Evolutionary conservation across 2,113 vertebrate genomes (phyloP).

Genomic region (Albula goreensis): DNA sequence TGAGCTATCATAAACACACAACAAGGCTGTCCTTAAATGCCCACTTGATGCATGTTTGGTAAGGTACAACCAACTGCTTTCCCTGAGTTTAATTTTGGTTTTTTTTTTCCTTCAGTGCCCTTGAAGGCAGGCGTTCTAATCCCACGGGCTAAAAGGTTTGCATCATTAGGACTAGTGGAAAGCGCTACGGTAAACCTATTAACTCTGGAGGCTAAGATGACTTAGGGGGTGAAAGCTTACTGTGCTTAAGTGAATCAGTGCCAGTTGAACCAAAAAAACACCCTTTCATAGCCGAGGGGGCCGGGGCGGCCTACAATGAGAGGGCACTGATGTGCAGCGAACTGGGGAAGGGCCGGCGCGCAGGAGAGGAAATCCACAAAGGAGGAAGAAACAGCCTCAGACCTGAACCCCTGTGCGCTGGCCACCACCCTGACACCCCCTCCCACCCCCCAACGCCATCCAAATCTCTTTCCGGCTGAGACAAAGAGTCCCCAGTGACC

Average conservation of each 20-base stretch:
- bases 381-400: background rate
- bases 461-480: background rate
- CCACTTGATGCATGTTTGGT: background rate
- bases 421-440: background rate
- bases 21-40: background rate
- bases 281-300: constrained; percentile 49
- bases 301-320: background rate
- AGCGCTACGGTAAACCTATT: constrained; percentile 72
- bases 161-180: constrained; percentile 69
- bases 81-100: background rate
- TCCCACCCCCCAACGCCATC: background rate
- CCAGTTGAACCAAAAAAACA: constrained; percentile 57
- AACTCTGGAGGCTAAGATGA: constrained; percentile 67
- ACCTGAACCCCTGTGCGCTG: no score
- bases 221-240: constrained; percentile 67
- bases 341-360: background rate
- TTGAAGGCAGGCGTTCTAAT: constrained; percentile 66
- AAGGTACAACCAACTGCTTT: background rate
- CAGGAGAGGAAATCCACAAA: background rate
- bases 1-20: background rate
- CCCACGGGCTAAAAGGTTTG: constrained; percentile 62
- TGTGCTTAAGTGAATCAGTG: constrained; percentile 55
- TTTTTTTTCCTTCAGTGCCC: constrained; percentile 55
- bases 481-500: background rate
- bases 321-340: background rate